These are phyloP conservation scores for Hemiprocne comata DNA, from an alignment of 2,113 vertebrate genomes.

Conservation along the genomic window DNA sequence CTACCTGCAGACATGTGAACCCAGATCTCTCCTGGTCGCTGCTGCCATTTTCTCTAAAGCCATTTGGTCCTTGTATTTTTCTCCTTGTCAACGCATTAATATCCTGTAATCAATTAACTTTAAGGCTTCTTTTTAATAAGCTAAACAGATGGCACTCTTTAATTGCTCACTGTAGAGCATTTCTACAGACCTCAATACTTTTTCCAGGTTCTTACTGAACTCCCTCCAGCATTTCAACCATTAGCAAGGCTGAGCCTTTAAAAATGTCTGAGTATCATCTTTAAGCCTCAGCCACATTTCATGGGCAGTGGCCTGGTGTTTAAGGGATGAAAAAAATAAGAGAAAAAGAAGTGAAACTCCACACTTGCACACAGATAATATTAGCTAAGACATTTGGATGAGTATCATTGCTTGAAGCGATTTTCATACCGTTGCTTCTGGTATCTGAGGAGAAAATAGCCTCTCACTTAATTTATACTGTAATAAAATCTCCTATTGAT, in stretches of 20 bases:
- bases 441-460: conserved; percentile 62
- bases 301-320: background rate
- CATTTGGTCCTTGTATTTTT: background rate
- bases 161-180: background rate
- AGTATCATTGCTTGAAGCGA: background rate
- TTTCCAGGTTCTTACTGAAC: background rate
- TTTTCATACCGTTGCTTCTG: conserved; percentile 45
- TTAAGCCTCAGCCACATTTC: background rate
- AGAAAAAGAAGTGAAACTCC: background rate
- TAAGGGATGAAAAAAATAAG: background rate
- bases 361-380: background rate
- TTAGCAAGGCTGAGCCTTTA: background rate
- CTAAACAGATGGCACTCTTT: background rate
- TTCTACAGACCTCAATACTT: background rate
- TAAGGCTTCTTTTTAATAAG: background rate
- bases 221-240: background rate
- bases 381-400: conserved; percentile 46
- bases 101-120: background rate
- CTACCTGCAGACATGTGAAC: background rate
- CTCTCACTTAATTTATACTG: conserved; percentile 73
- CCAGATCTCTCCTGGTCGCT: accelerated
- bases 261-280: background rate
- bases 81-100: background rate
- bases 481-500: conserved; percentile 60
- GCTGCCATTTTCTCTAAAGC: background rate